Base-by-base conservation (phyloP, 1,140 invertebrate species). In the Helicoverpa zea region DNA sequence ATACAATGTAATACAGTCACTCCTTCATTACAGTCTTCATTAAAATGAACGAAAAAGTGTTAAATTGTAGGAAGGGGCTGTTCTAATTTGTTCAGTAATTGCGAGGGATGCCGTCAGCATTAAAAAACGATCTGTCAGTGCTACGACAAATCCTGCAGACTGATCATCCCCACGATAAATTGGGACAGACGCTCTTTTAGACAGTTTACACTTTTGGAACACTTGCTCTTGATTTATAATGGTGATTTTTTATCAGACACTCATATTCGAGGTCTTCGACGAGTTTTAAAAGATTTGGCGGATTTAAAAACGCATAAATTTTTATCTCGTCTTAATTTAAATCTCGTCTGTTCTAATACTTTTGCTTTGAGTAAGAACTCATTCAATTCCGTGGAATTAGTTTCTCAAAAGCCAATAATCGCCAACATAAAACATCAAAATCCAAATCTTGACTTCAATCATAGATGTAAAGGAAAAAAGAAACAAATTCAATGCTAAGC, bases 1-100 rank as follows among this genome's bases (percentile, higher is more conserved):
- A 30, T 72, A 13, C 49, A 51, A 54, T 18, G 52, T 51, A 14
- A 29, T 51, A 54, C 7, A 16, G 51, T 54, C 30, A 51, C 35
- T 29, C 9, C 18, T 56, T 77, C 51, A 77, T 77, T 77, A 77
- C 23, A 64, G 61, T 52, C 35, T 75, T 58, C 73, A 75, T 59
- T 75, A 61, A 74, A 74, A 77, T 77, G 75, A 49, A 77, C 59
- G 51, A 77, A 77, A 77, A 77, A 66, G 75, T 77, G 75, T 77
- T 64, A 56, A 77, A 77, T 63, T 76, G 43, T 63, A 63, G 47
- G 47, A 30, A 49, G 74, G 49, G 61, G 49, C 49, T 35, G 75
- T 66, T 64, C 75, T 77, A 77, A 77, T 77, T 77, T 66, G 75
- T 64, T 77, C 61, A 54, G 59, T 77, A 77, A 77, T 77, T 77